Base-by-base conservation (phyloP, 2,797 vertebrate genomes). In the Poeciliopsis paucimaculata region DNA sequence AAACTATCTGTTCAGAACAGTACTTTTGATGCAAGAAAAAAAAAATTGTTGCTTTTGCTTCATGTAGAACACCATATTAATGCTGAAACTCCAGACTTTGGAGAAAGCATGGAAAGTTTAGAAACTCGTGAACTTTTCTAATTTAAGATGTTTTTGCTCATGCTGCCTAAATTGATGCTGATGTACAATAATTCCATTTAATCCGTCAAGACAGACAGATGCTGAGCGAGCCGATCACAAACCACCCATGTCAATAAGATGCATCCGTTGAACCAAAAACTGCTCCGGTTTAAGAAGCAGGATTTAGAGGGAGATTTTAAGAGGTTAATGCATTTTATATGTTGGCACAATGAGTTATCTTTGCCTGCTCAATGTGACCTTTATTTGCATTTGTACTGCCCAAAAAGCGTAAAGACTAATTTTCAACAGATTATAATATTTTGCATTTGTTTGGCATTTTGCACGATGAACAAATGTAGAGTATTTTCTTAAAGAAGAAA, bases 211-310 rank as follows among this genome's bases (percentile, higher is more conserved):
- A 70, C 82, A 83, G 75, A 80, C 87, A 87, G 86, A 89, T 82
- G 86, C 84, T 86, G 80, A 74, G 77, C 87, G 86, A 91, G 82
- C 82, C 88, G 86, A 91, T 92, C 91, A 87, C 83, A 66, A 76
- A 46, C 85, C 87, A 72, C 87, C 68, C 73, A 76, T 77, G 87
- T 89, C 55, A 70, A 80, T 77, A 78, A 83, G 73, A 92, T 85
- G 75, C 80, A 84, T 68, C 79, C 72, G 39, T 55, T 77, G 82
- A 88, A 85, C 84, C 75, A 71, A 73, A 85, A 84, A 85, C 73
- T 84, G 71, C 84, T 83, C 81, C 53, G 73, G 75, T 46, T 78
- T 82, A 73, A 80, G 77, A 77, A 51, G 72, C 75, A 77, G 77
- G 73, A 86, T 90, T 86, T 90, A 49, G 46, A 72, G 3, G 49